Conservation (phyloP, 2,888 invertebrate species). For the Pyralis farinalis region DNA sequence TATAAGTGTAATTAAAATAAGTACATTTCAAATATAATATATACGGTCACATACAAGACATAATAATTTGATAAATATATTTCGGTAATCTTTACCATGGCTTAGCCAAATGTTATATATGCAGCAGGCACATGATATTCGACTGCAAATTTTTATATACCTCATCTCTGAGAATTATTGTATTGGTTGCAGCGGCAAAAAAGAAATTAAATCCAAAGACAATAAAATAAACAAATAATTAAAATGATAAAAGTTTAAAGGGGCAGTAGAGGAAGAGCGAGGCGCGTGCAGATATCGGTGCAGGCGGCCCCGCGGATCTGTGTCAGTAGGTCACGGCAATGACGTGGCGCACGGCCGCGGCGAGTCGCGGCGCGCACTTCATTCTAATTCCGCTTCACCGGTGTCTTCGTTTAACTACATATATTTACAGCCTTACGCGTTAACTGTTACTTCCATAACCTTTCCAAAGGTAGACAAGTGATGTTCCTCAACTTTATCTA, state of each 20-base stretch:
- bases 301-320: slow-evolving; percentile 82
- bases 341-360: slow-evolving; percentile 81
- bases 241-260: slow-evolving; percentile 38
- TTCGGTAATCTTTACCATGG: not conserved
- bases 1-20: too few relatives aligned
- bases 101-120: too few relatives aligned
- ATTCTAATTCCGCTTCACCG: slow-evolving; percentile 80
- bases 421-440: slow-evolving; percentile 35
- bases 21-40: too few relatives aligned
- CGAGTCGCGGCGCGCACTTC: slow-evolving; percentile 67
- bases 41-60: too few relatives aligned
- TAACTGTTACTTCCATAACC: slow-evolving; percentile 12
- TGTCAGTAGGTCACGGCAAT: slow-evolving; percentile 87
- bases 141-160: too few relatives aligned
- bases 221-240: not conserved
- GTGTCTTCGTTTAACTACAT: slow-evolving; percentile 45
- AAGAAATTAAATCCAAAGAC: not conserved
- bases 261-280: slow-evolving; percentile 60
- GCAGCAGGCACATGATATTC: too few relatives aligned
- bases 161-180: too few relatives aligned
- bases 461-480: not conserved
- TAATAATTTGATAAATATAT: too few relatives aligned
- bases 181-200: not conserved
- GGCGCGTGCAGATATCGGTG: slow-evolving; percentile 75
- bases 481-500: not conserved